Evolutionary conservation across 2,797 vertebrate genomes (phyloP).

Genomic region (Falco cherrug): DNA sequence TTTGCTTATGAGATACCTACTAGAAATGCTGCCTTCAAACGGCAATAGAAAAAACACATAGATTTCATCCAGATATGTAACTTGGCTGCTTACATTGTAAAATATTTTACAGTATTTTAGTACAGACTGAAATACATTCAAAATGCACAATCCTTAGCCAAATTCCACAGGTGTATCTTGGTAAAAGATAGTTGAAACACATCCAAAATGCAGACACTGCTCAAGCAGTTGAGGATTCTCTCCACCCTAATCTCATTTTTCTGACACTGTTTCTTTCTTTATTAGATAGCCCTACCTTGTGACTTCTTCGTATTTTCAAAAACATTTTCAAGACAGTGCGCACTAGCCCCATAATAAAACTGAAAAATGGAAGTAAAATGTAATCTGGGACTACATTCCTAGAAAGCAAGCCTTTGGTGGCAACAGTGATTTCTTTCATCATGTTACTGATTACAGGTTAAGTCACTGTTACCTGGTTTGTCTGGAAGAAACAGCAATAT

Average conservation of each 20-base stretch:
- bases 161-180: not conserved
- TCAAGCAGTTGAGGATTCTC: not conserved
- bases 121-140: conserved; percentile 12
- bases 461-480: not conserved
- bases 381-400: not conserved
- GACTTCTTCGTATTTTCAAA: not conserved
- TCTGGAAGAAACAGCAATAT: not conserved
- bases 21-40: not conserved
- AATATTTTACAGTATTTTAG: conserved; percentile 10
- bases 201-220: not conserved
- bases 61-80: not conserved
- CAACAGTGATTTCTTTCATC: not conserved
- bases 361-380: not conserved
- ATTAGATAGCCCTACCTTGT: not conserved
- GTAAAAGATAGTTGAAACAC: not conserved
- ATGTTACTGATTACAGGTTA: not conserved
- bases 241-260: not conserved
- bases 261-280: not conserved
- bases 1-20: not conserved
- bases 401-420: not conserved
- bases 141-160: not conserved
- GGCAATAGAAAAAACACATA: not conserved
- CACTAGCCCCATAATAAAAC: not conserved
- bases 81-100: not conserved
- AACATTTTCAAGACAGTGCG: not conserved